Conservation (phyloP, 1,140 invertebrate species). For the Harlomillsia oculata region DNA sequence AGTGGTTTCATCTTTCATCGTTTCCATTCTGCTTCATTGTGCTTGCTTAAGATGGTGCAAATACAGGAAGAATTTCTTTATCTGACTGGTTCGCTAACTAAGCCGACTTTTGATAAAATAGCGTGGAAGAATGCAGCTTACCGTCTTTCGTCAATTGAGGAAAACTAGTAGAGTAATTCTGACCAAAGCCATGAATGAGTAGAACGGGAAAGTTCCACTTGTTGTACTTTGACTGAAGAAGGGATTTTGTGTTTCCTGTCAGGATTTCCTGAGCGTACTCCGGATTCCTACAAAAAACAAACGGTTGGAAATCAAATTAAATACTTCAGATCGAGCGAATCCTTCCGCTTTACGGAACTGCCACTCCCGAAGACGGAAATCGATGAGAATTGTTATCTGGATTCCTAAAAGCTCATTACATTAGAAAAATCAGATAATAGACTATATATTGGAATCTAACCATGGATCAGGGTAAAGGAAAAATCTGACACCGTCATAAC, state of each 20-base stretch:
- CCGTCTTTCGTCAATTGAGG: conserved; percentile 26
- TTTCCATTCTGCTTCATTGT: no score
- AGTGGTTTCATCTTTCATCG: no score
- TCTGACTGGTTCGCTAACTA: no score
- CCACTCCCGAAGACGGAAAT: no score
- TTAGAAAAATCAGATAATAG: no score
- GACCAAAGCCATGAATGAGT: conserved; percentile 22
- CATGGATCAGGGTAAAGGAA: conserved; percentile 19
- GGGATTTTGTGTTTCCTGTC: conserved; percentile 18
- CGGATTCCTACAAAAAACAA: conserved; percentile 9
- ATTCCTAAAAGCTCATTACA: no score
- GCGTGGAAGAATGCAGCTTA: conserved; percentile 5
- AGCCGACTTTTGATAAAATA: no score
- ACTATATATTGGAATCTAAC: conserved; percentile 10
- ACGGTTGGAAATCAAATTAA: not conserved
- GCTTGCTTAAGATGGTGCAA: no score
- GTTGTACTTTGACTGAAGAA: conserved; percentile 21
- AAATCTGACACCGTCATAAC: conserved; percentile 19
- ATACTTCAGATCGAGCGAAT: not conserved
- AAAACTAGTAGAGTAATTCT: conserved; percentile 23
- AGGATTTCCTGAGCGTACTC: conserved; percentile 21
- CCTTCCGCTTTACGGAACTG: not conserved
- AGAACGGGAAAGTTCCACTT: conserved; percentile 25
- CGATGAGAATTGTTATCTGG: no score
- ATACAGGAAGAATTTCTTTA: no score